Evolutionary conservation across 2,888 invertebrate species (phyloP), one percentile per base, ranked within the genome.

Genomic region (Punctoribates punctum): DNA sequence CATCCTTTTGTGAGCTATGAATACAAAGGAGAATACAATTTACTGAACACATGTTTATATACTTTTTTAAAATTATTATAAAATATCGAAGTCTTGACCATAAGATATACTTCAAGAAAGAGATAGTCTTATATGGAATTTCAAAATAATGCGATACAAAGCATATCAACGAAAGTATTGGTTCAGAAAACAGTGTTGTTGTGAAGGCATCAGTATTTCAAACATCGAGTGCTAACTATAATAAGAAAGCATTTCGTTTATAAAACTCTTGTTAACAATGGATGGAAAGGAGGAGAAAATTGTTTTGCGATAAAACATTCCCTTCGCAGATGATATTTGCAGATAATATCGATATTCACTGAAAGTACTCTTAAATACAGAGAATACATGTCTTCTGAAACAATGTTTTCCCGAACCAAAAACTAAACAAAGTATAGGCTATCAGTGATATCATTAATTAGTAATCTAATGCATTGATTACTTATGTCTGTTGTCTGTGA

Each of bases 221-320:
- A 48, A 48, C 20, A 54, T 54, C 54, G 20, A 54, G 20, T 1
- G 54, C 54, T 54, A 54, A 54, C 54, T 54, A 54, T 54, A 54
- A 54, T 20, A 54, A 54, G 54, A 54, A 54, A 54, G 54, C 54
- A 20, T 54, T 54, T 20, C 20, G n/a, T 54, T 54, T 5, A 62
- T 3, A 27, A 34, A 8, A 62, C 62, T 62, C 62, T 62, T 62
- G 29, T 62, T 62, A 62, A 38, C 29, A 38, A n/a, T 34, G 20
- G 34, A 38, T 34, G 20, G 38, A 20, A 67, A 27, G 17, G 25
- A 27, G 60, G 17, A 51, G 38, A 34, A 38, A 34, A 65, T 27
- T 2, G 29, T 38, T 38, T 38, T 34, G n/a, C 20, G 67, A 67
- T 67, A 67, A 67, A 67, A 38, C 67, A 38, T 38, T 67, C 67